Percentiles rank a stretch among this genome's conserved stretches.
Conservation (phyloP, 2,113 vertebrate genomes). For the Jacana jacana region DNA sequence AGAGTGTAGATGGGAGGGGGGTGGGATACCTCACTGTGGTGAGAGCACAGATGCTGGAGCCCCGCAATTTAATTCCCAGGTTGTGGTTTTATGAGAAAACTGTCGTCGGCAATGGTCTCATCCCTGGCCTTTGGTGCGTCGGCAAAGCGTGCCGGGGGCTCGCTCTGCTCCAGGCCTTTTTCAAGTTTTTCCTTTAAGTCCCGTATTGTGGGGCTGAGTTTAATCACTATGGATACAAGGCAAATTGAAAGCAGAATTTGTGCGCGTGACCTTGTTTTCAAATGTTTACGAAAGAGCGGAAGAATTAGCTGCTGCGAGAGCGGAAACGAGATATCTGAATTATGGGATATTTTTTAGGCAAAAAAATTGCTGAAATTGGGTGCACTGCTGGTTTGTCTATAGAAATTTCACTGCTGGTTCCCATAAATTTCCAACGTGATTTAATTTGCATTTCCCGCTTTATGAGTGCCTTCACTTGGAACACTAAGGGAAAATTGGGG, state of each 20-base stretch:
- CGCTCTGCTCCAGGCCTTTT: neutral
- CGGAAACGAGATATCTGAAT: neutral
- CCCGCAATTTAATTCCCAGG: neutral
- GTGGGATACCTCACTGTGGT: fast-evolving
- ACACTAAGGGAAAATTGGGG: neutral
- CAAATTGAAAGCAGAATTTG: slow-evolving; percentile 69
- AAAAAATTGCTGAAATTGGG: neutral
- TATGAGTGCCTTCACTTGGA: neutral
- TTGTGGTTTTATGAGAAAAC: neutral
- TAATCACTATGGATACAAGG: slow-evolving; percentile 64
- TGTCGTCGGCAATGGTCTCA: fast-evolving
- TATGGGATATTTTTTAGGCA: neutral
- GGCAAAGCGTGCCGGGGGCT: fast-evolving
- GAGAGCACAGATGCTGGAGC: neutral
- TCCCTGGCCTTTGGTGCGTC: neutral
- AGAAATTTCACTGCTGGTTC: neutral
- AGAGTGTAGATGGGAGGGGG: neutral
- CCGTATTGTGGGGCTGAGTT: slow-evolving; percentile 42
- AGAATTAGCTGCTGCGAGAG: slow-evolving; percentile 23
- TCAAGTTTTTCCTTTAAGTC: neutral
- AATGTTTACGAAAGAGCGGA: slow-evolving; percentile 49
- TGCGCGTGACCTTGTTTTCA: slow-evolving; percentile 54
- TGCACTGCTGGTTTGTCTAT: fast-evolving
- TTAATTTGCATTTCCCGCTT: neutral
- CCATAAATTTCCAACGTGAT: neutral